Evolutionary conservation across 2,113 vertebrate genomes (phyloP), one percentile per base, ranked within the genome.

Genomic region (Gasterosteus nipponicus): DNA sequence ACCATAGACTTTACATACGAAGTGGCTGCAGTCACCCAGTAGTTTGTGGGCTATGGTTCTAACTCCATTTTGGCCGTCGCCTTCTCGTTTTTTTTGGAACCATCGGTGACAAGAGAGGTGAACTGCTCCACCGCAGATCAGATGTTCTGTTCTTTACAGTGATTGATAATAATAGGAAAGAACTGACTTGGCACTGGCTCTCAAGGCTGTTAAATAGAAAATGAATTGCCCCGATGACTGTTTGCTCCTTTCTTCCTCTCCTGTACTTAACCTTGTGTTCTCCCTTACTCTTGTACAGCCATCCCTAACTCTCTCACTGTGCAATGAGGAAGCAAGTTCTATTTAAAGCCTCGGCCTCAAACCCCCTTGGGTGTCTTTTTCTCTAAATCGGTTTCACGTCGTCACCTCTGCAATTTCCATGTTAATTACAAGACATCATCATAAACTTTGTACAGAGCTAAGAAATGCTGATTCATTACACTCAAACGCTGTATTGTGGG

Each of bases 91-190:
- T 53, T 12, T 46, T 46, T 15, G 41, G 41, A 44, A 44, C 41
- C 41, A 44, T 9, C 41, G 10, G 41, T 44, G 12, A 44, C 12
- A 44, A 12, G 42, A 44, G 42, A 44, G 42, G 35, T 26, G 22
- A 26, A 26, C 22, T 26, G 22, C 22, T 26, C 22, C 73, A 19
- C 51, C 47, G 58, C 73, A 84, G 86, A 84, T 79, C 60, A 89
- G 63, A 80, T 75, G 75, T 79, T 15, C 78, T 72, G 61, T 82
- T 87, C 35, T 38, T 86, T 79, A 78, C 67, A 66, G 76, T 76
- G n/a, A 63, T 64, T 64, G 61, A 73, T 92, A 87, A 91, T 90
- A 86, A 91, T 90, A 86, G 89, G 63, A 85, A 86, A 85, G 81
- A 67, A 79, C 84, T 89, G 84, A 86, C 78, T 77, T 73, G 58